These are phyloP conservation scores for Gymnosoma rotundatum DNA, from an alignment of 2,888 invertebrate genomes.

Conservation along the genomic window DNA sequence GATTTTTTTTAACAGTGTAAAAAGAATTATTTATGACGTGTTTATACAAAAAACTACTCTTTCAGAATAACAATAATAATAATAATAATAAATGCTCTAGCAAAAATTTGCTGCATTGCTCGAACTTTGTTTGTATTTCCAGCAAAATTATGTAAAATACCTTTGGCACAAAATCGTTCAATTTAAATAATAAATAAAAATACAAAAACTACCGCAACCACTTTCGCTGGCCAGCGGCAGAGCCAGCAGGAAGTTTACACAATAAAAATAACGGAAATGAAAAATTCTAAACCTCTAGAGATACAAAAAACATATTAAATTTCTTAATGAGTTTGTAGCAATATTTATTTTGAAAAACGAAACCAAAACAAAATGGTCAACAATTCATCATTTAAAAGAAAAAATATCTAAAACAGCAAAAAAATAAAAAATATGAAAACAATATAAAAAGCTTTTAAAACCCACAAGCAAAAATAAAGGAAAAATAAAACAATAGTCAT, in stretches of 20 bases:
- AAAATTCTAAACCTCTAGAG: conserved; percentile 1
- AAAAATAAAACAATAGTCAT: neutral
- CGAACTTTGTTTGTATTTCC: neutral
- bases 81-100: neutral
- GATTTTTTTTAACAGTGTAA: too few relatives aligned
- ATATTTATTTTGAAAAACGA: neutral
- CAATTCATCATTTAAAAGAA: conserved; percentile 9
- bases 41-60: neutral
- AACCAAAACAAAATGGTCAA: conserved; percentile 15
- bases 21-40: neutral
- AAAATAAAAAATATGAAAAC: neutral
- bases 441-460: neutral
- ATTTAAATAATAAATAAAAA: conserved; percentile 38
- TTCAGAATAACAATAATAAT: too few relatives aligned
- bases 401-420: neutral
- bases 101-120: neutral
- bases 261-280: neutral
- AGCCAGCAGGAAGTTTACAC: neutral
- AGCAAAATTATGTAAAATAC: neutral
- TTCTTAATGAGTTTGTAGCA: conserved; percentile 9
- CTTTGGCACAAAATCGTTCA: conserved; percentile 23
- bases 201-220: too few relatives aligned
- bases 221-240: too few relatives aligned
- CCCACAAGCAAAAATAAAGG: neutral
- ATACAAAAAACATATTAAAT: conserved; percentile 13